Evolutionary conservation across 2,113 vertebrate species (phyloP).

Genomic region (Potamarius usumacintae): DNA sequence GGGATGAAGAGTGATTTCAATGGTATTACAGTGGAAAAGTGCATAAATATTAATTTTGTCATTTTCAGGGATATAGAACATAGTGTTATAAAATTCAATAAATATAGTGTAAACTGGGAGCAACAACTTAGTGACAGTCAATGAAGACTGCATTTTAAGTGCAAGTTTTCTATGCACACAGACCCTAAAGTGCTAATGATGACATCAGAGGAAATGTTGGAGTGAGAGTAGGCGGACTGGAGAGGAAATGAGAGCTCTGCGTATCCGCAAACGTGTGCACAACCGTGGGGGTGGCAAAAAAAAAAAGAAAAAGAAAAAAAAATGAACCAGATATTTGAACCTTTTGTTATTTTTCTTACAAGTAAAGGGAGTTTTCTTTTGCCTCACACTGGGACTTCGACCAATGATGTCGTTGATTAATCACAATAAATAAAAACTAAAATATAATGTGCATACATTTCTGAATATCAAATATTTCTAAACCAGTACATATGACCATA

Average conservation of each 20-base stretch:
- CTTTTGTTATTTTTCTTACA: conserved; percentile 17
- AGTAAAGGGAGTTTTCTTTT: neutral
- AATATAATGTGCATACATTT: neutral
- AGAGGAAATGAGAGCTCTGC: conserved; percentile 42
- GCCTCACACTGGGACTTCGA: conserved; percentile 7
- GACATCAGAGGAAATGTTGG: conserved; percentile 50
- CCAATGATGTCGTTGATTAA: neutral
- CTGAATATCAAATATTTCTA: neutral
- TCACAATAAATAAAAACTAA: neutral
- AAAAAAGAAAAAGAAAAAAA: neutral
- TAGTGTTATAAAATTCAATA: neutral
- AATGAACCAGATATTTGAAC: conserved; percentile 25
- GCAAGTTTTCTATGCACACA: neutral
- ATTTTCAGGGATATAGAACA: neutral
- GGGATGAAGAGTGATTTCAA: neutral
- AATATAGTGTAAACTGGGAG: neutral
- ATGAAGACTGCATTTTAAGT: neutral
- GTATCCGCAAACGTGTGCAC: conserved; percentile 34
- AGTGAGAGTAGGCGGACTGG: conserved; percentile 41
- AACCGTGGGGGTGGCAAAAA: conserved; percentile 27
- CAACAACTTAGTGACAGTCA: neutral
- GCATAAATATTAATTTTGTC: neutral
- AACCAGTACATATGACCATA: neutral
- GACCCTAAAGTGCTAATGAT: conserved; percentile 6
- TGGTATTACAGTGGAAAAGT: neutral